These are phyloP conservation scores for Glossosoma conforme DNA, from an alignment of 1,140 invertebrate genomes.

Conservation along the genomic window DNA sequence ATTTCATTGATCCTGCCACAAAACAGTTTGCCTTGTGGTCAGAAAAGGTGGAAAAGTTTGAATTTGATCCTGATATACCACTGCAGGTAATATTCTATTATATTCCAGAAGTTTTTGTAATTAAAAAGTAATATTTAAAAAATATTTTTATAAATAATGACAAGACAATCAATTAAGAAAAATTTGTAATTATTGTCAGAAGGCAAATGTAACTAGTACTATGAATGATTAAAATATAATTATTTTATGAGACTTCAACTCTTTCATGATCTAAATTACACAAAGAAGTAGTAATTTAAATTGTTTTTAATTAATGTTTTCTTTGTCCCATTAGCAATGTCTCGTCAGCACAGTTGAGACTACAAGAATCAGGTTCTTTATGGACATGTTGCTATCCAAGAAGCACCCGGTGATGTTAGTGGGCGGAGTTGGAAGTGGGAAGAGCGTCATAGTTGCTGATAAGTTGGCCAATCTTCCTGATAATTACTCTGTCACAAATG, in stretches of 20 bases:
- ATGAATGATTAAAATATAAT: neutral
- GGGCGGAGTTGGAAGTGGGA: slow-evolving; percentile 81
- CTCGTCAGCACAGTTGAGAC: slow-evolving; percentile 89
- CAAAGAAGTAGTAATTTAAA: too few species aligned
- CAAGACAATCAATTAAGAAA: too few species aligned
- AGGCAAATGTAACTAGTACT: too few species aligned
- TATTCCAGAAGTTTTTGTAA: slow-evolving; percentile 7
- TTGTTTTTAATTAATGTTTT: too few species aligned
- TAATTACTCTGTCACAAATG: slow-evolving; percentile 76
- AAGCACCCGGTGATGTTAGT: slow-evolving; percentile 87
- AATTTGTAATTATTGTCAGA: neutral
- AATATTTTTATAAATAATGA: slow-evolving; percentile 28
- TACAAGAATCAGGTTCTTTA: slow-evolving; percentile 80
- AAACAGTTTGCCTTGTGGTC: slow-evolving; percentile 86
- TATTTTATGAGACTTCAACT: slow-evolving; percentile 1
- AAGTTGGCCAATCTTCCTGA: slow-evolving; percentile 73
- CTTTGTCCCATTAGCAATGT: too few species aligned
- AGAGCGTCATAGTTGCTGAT: slow-evolving; percentile 80
- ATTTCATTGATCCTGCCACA: slow-evolving; percentile 79
- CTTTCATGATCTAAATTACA: too few species aligned
- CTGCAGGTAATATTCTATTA: slow-evolving; percentile 59
- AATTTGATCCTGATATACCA: slow-evolving; percentile 81
- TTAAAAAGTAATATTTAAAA: neutral
- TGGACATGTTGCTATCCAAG: slow-evolving; percentile 78
- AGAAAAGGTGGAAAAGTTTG: slow-evolving; percentile 69